Evolutionary conservation across 1,140 invertebrate species (phyloP).

Genomic region (Pachypsylla venusta): DNA sequence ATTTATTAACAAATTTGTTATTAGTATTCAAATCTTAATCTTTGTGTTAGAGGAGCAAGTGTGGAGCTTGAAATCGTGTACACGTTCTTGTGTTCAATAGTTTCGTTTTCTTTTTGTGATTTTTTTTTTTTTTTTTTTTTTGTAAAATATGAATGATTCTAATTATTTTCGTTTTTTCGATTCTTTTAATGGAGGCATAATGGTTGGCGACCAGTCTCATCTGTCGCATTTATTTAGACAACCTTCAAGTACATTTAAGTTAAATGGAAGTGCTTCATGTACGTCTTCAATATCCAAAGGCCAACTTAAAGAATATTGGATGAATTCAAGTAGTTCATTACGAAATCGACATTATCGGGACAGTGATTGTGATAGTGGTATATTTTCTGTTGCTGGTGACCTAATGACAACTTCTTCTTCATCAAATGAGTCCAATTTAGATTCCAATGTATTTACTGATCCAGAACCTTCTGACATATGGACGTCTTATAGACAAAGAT

Average conservation of each 20-base stretch:
- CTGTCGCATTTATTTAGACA: background rate
- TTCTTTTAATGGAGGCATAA: background rate
- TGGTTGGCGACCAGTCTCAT: background rate
- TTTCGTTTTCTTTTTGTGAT: no score
- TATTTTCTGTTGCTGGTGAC: constrained; percentile 1
- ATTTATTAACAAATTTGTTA: no score
- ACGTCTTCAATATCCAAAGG: background rate
- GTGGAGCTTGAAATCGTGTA: no score
- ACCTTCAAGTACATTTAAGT: background rate
- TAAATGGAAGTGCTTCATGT: background rate
- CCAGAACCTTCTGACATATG: background rate
- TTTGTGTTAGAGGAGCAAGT: no score
- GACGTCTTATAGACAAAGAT: background rate
- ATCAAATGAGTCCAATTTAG: background rate
- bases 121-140: no score
- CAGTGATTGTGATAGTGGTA: constrained; percentile 1
- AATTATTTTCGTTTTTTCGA: background rate
- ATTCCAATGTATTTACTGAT: background rate
- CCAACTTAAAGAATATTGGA: background rate
- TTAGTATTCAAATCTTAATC: no score
- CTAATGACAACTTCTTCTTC: background rate
- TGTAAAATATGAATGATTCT: no score
- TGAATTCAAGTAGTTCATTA: background rate
- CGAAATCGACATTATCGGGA: background rate
- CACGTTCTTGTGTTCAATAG: no score